Base-by-base conservation (phyloP, 2,888 invertebrate species). In the Drosophila paramelanica region DNA sequence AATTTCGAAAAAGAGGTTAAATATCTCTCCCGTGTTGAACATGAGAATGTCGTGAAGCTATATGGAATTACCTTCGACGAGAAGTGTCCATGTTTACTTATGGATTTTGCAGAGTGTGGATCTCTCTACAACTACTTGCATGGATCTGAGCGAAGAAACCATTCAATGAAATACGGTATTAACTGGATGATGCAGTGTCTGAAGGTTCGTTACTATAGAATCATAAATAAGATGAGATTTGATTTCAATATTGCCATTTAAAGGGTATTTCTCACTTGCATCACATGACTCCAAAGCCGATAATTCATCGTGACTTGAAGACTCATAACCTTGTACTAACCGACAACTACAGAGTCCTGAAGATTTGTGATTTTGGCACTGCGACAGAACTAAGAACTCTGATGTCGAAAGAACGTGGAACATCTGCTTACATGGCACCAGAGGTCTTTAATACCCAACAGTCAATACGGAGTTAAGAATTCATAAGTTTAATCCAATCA, bases 261-360 rank as follows among this genome's bases (percentile, higher is more conserved):
- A 8, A 71, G 65, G 71, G 65, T 8, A 27, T 69, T 6, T 8
- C 17, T 1, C 51, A 65, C 7, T 39, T 71, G 10, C 70, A 71
- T 27, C 8, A 3, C 14, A 42, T 43, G 14, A 0, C 10, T n/a
- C 43, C 36, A 1, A 39, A 11, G 3, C 50, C 50, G 14, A 11
- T 64, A 6, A 33, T 71, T 5, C 71, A 71, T 36, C 59, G 70
- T 2, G 71, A 70, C 39, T 27, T 71, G 6, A 70, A 71, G 20
- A 38, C 70, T 0, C 14, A 11, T 0, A 71, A 71, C 27, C 39
- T 71, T 11, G 23, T 71, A 17, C 42, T 65, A 11, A 31, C 50
- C 6, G 4, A 47, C 4, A 43, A 13, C 0, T 39, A 23, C 38
- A 10, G 1, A 4, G 43, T 8, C 5, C 47, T 70, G 4, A 52